Evolutionary conservation across 2,888 invertebrate genomes (phyloP).

Genomic region (Nycteola revayana): DNA sequence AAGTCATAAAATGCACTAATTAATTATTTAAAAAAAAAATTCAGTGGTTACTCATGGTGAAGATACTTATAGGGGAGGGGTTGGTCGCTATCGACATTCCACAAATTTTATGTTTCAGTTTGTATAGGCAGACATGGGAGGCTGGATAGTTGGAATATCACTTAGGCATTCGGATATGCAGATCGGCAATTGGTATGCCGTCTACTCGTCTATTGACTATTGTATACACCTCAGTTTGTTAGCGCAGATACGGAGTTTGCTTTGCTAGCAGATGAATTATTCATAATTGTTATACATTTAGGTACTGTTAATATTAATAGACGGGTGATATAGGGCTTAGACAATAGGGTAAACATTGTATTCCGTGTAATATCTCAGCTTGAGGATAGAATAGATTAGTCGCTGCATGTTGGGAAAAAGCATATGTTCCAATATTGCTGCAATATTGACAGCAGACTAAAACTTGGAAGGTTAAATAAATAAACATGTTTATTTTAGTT

Average conservation of each 20-base stretch:
- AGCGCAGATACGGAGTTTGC: slow-evolving; percentile 39
- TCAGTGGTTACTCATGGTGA: neutral
- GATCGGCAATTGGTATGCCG: slow-evolving; percentile 62
- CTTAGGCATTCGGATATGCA: slow-evolving; percentile 72
- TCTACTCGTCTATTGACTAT: slow-evolving; percentile 43
- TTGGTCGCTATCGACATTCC: slow-evolving; percentile 50
- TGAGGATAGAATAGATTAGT: no score
- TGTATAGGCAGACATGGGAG: slow-evolving; percentile 50
- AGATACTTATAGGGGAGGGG: slow-evolving; percentile 24
- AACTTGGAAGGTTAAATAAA: no score
- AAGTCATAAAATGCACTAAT: no score
- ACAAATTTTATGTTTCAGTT: slow-evolving; percentile 61
- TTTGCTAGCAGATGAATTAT: slow-evolving; percentile 34
- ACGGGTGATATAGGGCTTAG: no score
- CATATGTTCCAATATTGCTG: no score
- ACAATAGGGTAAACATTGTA: no score
- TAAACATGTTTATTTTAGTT: no score
- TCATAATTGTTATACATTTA: slow-evolving; percentile 20
- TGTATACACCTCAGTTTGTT: slow-evolving; percentile 41
- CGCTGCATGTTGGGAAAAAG: no score
- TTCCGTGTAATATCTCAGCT: no score
- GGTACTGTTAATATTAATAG: neutral
- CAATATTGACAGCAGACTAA: no score
- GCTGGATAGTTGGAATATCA: slow-evolving; percentile 64
- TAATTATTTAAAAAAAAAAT: no score